A percentile compares a stretch with the other conserved stretches of the same genome.
These are phyloP conservation scores for Sinodicranocentrus sp. DNA, from an alignment of 2,888 invertebrate genomes.

Conservation along the genomic window DNA sequence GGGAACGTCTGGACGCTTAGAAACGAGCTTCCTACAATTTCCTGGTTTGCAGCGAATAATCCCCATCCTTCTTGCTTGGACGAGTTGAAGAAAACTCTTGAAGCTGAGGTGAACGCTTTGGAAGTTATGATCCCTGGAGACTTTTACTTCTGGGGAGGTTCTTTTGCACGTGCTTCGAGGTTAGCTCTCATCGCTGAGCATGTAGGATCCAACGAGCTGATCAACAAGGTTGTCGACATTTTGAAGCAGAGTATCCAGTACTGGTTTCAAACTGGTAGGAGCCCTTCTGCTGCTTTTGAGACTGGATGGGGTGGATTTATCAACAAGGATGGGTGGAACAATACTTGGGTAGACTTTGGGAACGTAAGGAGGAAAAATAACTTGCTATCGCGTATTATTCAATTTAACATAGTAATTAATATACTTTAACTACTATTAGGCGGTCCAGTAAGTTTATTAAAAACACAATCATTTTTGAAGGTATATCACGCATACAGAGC, in stretches of 20 bases:
- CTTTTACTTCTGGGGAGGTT: slow-evolving; percentile 74
- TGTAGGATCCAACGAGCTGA: slow-evolving; percentile 56
- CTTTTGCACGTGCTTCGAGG: slow-evolving; percentile 62
- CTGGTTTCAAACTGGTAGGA: slow-evolving; percentile 53
- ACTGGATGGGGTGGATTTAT: slow-evolving; percentile 72
- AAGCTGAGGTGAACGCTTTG: slow-evolving; percentile 62
- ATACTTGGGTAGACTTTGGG: slow-evolving; percentile 73
- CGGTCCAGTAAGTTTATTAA: too few species aligned
- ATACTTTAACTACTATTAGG: too few species aligned
- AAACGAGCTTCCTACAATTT: slow-evolving; percentile 64
- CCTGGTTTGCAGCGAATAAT: slow-evolving; percentile 63
- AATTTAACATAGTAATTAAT: too few species aligned
- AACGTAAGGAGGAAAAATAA: slow-evolving; percentile 56
- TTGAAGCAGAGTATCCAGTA: slow-evolving; percentile 64
- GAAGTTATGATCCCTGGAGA: slow-evolving; percentile 69
- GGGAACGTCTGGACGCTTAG: slow-evolving; percentile 58
- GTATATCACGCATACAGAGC: slow-evolving; percentile 67
- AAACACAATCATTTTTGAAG: slow-evolving; percentile 72
- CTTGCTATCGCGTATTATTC: too few species aligned
- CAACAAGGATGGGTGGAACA: slow-evolving; percentile 71
- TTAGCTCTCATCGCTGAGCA: slow-evolving; percentile 69
- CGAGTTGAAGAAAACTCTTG: slow-evolving; percentile 67
- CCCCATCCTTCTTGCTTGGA: slow-evolving; percentile 64
- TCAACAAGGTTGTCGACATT: slow-evolving; percentile 55
- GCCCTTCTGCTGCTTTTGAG: slow-evolving; percentile 62